Conservation (phyloP, 2,113 vertebrate genomes). For the Heterochromis multidens region DNA sequence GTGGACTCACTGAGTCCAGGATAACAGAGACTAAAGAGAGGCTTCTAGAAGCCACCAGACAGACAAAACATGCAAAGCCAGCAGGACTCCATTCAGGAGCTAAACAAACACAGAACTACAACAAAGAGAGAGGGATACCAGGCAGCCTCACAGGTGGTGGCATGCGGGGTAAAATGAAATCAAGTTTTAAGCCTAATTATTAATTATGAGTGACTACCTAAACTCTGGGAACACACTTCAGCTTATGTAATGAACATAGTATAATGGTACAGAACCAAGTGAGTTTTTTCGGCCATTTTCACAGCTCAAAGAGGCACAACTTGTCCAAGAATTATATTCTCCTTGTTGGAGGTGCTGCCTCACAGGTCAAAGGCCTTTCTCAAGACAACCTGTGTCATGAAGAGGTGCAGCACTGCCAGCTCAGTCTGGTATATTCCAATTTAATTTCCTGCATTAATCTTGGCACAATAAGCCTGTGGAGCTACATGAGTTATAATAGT, state of each 20-base stretch:
- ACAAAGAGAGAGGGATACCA: slow-evolving; percentile 45
- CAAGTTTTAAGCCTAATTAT: neutral
- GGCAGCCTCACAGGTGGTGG: slow-evolving; percentile 46
- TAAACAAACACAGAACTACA: slow-evolving; percentile 54
- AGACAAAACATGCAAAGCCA: slow-evolving; percentile 59
- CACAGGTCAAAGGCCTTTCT: slow-evolving; percentile 25
- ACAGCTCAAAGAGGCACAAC: neutral
- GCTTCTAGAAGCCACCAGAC: slow-evolving; percentile 65
- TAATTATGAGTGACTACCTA: neutral
- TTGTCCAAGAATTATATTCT: slow-evolving; percentile 8
- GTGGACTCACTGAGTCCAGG: slow-evolving; percentile 19
- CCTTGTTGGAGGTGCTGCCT: slow-evolving; percentile 23
- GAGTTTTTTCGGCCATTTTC: slow-evolving; percentile 16
- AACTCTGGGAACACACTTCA: neutral
- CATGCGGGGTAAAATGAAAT: slow-evolving; percentile 12
- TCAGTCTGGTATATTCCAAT: neutral
- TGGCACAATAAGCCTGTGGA: neutral
- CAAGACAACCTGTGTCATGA: slow-evolving; percentile 35
- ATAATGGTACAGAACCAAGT: neutral
- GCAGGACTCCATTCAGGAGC: slow-evolving; percentile 65
- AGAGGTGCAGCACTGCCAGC: neutral
- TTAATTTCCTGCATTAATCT: neutral
- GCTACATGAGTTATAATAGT: neutral
- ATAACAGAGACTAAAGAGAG: slow-evolving; percentile 52
- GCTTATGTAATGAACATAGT: neutral